Base-by-base conservation (phyloP, 2,888 invertebrate species). In the Amblyteles armatorius region DNA sequence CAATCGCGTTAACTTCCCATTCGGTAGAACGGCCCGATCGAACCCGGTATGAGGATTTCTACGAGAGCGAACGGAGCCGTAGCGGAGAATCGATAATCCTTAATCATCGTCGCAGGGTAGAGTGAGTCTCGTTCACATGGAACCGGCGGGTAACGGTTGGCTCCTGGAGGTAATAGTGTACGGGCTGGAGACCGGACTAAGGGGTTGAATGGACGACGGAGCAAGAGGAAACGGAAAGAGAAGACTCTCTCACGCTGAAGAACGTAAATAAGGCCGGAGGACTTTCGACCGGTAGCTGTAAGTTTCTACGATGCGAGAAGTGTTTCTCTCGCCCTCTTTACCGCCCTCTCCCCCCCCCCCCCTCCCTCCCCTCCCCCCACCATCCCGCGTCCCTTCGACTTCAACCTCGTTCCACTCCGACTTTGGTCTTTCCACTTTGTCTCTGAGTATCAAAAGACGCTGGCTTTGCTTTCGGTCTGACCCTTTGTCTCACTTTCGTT, bases 21-120 rank as follows among this genome's bases (percentile, higher is more conserved):
- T 82, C 74, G 63, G 13, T 16, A 2, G 26, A 16, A 63, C 26
- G n/a, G 29, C 33, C n/a, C 16, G 63, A 33, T 63, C 63, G n/a
- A 63, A n/a, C 63, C 16, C 33, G 16, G 29, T 33, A 29, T 33
- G 33, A 63, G 63, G 63, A 63, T 63, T 63, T 63, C 16, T 13
- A 60, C 13, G 44, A 69, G 72, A 77, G 65, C 22, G 60, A 60
- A 52, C 44, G 33, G 48, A 71, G 79, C 26, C 60, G 60, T 68
- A 40, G 79, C 29, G 48, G 5, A 33, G 63, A 65, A 82, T 85
- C 84, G 82, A 85, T 85, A 85, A 79, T 85, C 76, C 65, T 82
- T 82, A 85, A 85, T 85, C 79, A 85, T 85, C 72, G 50, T 65
- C 52, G 40, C 82, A 71, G 79, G 50, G 26, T 4, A 72, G 52